These are phyloP conservation scores for Hofmannophila pseudospretella DNA, from an alignment of 2,888 invertebrate species.

Conservation along the genomic window DNA sequence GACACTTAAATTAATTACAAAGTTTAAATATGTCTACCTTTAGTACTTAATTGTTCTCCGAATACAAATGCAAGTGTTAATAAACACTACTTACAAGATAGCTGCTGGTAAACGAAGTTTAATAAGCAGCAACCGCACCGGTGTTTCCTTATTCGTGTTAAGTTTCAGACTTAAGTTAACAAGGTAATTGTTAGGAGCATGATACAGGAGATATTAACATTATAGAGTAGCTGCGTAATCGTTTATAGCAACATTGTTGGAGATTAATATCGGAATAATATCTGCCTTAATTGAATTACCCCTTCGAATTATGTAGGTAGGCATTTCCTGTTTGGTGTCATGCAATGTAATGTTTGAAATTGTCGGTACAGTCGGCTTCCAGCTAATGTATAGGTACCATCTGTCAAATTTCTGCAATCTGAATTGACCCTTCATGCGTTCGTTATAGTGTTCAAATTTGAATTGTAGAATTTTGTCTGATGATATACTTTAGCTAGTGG, in stretches of 20 bases:
- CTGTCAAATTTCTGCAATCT: no score
- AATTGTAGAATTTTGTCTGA: no score
- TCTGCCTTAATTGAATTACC: background rate
- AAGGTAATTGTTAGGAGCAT: slow-evolving; percentile 38
- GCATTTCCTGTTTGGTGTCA: no score
- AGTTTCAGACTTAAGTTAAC: slow-evolving; percentile 40
- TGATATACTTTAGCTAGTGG: no score
- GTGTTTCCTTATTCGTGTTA: slow-evolving; percentile 32
- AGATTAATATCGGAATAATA: slow-evolving; percentile 7
- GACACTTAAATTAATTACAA: background rate
- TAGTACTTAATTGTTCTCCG: slow-evolving; percentile 10
- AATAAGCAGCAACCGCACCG: slow-evolving; percentile 52
- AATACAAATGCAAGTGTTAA: slow-evolving; percentile 21
- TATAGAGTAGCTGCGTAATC: slow-evolving; percentile 18
- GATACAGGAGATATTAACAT: slow-evolving; percentile 45
- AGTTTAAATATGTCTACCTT: background rate
- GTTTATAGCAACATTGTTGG: slow-evolving; percentile 11
- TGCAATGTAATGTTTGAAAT: background rate
- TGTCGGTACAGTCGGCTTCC: no score
- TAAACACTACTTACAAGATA: slow-evolving; percentile 22
- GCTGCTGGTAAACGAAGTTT: slow-evolving; percentile 38
- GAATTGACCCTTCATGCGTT: no score
- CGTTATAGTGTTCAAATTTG: no score
- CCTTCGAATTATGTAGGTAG: no score
- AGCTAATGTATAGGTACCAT: no score